Base-by-base conservation (phyloP, 1,140 invertebrate species). In the Cydia splendana region DNA sequence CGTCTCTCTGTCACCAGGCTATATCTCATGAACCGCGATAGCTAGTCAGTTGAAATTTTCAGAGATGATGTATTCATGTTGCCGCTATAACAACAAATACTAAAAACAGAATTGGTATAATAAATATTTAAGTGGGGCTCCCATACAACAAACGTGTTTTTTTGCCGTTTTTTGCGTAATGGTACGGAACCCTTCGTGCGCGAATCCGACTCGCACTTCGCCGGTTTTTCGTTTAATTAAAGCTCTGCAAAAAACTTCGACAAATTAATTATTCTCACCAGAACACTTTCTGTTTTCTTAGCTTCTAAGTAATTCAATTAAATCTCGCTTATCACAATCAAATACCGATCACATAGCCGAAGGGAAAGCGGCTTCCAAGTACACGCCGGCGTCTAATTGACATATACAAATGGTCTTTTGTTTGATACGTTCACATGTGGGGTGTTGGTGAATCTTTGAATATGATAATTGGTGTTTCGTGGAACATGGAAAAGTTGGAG, bases 391-490 rank as follows among this genome's bases (percentile, higher is more conserved):
- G 30, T 82, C 83, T 91, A 91, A 91, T 91, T 91, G 88, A 84
- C 80, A 82, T 81, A 82, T 79, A 90, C 87, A 90, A 89, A 88
- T 81, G 87, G 81, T 84, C 85, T 88, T 90, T 89, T 91, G 85
- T 90, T 86, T 85, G 38, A 71, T 71, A 10, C 2, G 30, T 71
- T 71, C 67, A 71, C 67, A 71, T 38, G 34, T 71, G 67, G 67
- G 67, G 67, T 71, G 67, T 71, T 38, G 12, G 65, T 69, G 67
- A 42, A 71, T 71, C 67, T 71, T 42, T 71, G 38, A 38, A 71
- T 71, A 71, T 71, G 38, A 38, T 71, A 71, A 71, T 71, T 71
- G 34, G 38, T 71, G 30, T 15, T 71, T 71, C 34, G 38, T 71
- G 34, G 38, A 71, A 45, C 34, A 38, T 15, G 15, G 67, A 42